Conservation (phyloP, 2,113 vertebrate species). For the Suncus etruscus region DNA sequence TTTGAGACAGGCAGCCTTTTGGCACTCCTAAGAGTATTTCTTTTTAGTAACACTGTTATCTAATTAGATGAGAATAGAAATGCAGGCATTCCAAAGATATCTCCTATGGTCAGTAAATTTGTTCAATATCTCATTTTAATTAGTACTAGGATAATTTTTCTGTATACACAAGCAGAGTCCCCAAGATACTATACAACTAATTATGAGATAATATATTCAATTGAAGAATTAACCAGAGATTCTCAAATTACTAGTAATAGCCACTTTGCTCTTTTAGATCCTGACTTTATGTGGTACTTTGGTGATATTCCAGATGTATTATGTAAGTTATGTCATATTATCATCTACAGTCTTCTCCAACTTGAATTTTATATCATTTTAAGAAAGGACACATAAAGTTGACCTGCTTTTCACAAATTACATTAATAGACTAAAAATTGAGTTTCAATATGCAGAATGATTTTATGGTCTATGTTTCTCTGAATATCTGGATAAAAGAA, state of each 20-base stretch:
- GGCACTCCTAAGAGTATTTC: not conserved
- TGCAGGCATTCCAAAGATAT: not conserved
- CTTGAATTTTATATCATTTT: not conserved
- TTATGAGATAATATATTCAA: slow-evolving; percentile 1
- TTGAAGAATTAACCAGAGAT: not conserved
- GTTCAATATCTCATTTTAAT: not conserved
- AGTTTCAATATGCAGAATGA: not conserved
- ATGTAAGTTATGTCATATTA: not conserved
- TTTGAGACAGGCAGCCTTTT: not conserved
- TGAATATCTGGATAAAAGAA: not conserved
- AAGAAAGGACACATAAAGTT: not conserved
- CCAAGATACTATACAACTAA: not conserved
- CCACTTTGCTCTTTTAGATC: not conserved
- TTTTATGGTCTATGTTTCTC: not conserved
- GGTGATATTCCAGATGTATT: not conserved
- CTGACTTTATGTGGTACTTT: not conserved
- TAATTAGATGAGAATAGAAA: slow-evolving; percentile 19
- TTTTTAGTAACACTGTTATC: slow-evolving; percentile 15
- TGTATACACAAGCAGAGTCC: not conserved
- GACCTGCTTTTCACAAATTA: not conserved
- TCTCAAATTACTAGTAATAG: not conserved
- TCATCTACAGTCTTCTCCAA: not conserved
- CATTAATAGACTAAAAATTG: not conserved
- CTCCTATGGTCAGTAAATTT: not conserved
- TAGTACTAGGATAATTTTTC: not conserved